Evolutionary conservation across 2,113 vertebrate genomes (phyloP).

Genomic region (Myrmophylax atrothorax): DNA sequence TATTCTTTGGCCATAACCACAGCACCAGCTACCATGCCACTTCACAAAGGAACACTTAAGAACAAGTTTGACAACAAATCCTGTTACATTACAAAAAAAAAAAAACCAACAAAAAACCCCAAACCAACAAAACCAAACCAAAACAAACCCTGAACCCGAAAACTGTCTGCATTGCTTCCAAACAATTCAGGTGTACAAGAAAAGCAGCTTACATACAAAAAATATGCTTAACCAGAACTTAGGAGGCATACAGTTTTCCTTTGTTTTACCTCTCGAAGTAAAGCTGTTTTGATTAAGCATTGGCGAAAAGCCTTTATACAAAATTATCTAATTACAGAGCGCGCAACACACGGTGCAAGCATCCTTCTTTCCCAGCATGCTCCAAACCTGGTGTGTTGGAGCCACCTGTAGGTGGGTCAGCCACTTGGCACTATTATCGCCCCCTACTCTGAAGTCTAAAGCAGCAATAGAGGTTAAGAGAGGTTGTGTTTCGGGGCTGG

Average conservation of each 20-base stretch:
- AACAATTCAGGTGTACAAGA: neutral
- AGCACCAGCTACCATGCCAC: neutral
- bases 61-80: neutral
- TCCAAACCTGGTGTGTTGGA: neutral
- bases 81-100: neutral
- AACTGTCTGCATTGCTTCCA: neutral
- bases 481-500: neutral
- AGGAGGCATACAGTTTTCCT: neutral
- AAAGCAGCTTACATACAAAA: neutral
- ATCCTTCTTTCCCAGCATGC: neutral
- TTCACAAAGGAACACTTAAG: neutral
- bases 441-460: neutral
- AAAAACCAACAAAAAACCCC: neutral
- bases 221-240: neutral
- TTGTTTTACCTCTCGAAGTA: neutral
- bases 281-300: neutral
- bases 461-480: neutral
- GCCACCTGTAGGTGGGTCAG: neutral
- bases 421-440: neutral
- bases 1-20: neutral
- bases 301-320: neutral
- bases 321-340: neutral
- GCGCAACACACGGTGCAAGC: neutral
- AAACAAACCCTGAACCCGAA: neutral
- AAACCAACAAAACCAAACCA: neutral